Base-by-base conservation (phyloP, 2,888 invertebrate species). In the Xanthorhoe designata region DNA sequence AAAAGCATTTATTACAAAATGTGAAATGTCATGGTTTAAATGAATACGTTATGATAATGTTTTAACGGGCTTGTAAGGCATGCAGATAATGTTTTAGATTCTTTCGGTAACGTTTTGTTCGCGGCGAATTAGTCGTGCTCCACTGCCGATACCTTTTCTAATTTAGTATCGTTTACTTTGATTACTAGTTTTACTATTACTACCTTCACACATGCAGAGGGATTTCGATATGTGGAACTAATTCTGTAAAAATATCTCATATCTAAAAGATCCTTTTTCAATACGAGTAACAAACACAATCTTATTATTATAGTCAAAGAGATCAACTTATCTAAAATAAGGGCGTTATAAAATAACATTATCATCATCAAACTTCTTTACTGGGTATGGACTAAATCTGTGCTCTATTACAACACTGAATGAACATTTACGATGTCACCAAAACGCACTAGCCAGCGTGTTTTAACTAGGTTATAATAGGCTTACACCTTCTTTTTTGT, bases 21-120 rank as follows among this genome's bases (percentile, higher is more conserved):
- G 87, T 92, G 92, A 91, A 91, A 91, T 93, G 93, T 93, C 92
- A 93, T 91, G 92, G 89, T 92, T 84, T 88, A 90, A 91, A 92
- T 90, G 89, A 88, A 92, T 91, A 85, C 83, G 89, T 91, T 92
- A 90, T 91, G 91, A 91, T 92, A 92, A 92, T 92, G 87, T 77
- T 88, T 89, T 91, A 89, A 90, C 89, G 87, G 86, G 82, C 86
- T 85, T 86, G 89, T 89, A 84, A 81, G 85, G 82, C 83, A 83
- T 85, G 84, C 86, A 79, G 89, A 87, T 88, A 87, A 84, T 87
- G 84, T 82, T 87, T 85, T 82, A 65, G 68, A 72, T 70, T 58
- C 50, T 82, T 85, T 77, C 71, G 76, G 77, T 79, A 77, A 52
- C 89, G 87, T 90, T 92, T 91, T 92, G 91, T 91, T 91, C 91